These are phyloP conservation scores for Haliclona indistincta DNA, from an alignment of 37 sponge, comb jelly and placozoan species.

Conservation along the genomic window DNA sequence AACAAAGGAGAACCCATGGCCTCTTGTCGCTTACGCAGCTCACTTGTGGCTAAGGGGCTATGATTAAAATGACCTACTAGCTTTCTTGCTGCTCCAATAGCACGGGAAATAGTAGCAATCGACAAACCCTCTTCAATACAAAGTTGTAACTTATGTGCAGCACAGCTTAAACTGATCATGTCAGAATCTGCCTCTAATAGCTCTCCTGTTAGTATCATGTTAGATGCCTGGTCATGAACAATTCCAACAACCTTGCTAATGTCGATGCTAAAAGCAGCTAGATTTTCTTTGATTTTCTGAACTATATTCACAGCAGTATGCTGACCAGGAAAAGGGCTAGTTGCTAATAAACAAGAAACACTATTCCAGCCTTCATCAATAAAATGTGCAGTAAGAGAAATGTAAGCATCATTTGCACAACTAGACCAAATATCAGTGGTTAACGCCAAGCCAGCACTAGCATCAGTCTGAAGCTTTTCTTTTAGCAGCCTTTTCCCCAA, in stretches of 20 bases:
- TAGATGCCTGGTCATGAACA: conserved; percentile 17
- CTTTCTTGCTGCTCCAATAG: conserved; percentile 6
- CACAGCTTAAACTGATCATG: conserved; percentile 7
- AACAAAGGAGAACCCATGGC: neutral
- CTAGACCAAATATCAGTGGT: conserved; percentile 36
- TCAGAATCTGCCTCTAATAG: neutral
- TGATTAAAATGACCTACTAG: conserved; percentile 10
- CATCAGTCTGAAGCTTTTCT: neutral
- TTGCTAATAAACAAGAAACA: neutral
- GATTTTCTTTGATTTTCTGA: conserved; percentile 4
- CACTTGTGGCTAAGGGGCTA: neutral
- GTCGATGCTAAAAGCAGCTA: neutral
- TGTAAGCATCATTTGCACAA: conserved; percentile 25
- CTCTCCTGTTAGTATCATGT: neutral
- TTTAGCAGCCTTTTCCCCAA: neutral
- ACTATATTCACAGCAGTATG: conserved; percentile 26
- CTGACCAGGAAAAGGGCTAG: conserved; percentile 19
- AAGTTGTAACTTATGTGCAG: conserved; percentile 17
- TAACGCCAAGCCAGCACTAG: neutral
- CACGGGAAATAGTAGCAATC: neutral
- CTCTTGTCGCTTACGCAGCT: neutral
- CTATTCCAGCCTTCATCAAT: conserved; percentile 5
- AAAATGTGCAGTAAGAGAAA: conserved; percentile 20
- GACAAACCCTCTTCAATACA: conserved; percentile 5
- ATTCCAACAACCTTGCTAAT: neutral